These are phyloP conservation scores for Vultur gryphus DNA, from an alignment of 2,797 vertebrate genomes.

Conservation along the genomic window DNA sequence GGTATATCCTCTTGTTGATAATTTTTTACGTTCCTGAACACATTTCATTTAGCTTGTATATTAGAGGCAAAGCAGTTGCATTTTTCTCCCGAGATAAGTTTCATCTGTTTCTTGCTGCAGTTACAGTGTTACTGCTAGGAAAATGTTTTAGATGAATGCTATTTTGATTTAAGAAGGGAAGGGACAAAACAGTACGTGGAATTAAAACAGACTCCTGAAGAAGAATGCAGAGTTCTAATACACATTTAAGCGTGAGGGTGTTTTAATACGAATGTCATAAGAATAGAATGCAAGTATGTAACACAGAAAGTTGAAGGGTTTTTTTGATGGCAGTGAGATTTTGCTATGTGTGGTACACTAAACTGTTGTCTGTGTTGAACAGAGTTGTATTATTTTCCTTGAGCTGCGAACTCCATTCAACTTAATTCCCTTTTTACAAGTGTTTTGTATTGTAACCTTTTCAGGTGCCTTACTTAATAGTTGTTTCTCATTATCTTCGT, in stretches of 20 bases:
- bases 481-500: not conserved
- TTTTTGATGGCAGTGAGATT: not conserved
- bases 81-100: not conserved
- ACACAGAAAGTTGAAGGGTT: not conserved
- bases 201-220: not conserved
- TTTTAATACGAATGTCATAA: not conserved
- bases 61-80: not conserved
- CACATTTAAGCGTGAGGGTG: not conserved
- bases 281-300: not conserved
- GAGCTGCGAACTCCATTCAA: not conserved
- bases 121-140: not conserved
- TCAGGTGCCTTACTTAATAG: not conserved
- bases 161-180: not conserved
- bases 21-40: not conserved
- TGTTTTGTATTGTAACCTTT: not conserved
- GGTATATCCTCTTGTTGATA: not conserved
- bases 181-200: not conserved
- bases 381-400: not conserved
- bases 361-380: not conserved
- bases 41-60: not conserved
- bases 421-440: not conserved
- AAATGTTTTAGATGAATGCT: not conserved
- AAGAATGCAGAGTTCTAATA: not conserved
- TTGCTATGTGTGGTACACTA: not conserved
- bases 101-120: not conserved